These are phyloP conservation scores for Rhagoletis pomonella DNA, from an alignment of 1,140 invertebrate genomes.

Conservation along the genomic window DNA sequence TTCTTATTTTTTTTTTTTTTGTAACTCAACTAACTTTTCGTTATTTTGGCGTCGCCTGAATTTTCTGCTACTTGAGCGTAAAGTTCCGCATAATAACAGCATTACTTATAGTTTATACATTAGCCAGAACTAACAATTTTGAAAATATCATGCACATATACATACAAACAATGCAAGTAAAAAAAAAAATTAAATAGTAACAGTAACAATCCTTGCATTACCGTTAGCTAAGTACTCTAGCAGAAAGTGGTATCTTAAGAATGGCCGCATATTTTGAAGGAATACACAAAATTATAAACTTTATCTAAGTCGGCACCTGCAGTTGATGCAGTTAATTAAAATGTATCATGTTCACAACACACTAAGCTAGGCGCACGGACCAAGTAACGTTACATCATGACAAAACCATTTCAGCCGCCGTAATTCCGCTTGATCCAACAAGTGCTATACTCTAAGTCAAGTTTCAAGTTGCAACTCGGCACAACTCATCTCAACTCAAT, in stretches of 20 bases:
- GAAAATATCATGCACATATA: not conserved
- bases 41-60: not conserved
- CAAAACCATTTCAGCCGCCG: too few species aligned
- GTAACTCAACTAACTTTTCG: not conserved
- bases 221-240: not conserved
- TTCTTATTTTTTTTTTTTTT: not conserved
- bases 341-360: conserved; percentile 10
- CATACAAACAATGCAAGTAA: not conserved
- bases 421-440: not conserved
- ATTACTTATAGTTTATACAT: not conserved
- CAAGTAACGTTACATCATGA: not conserved
- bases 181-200: not conserved
- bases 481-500: not conserved
- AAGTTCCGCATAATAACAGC: not conserved
- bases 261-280: not conserved
- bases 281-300: conserved; percentile 23
- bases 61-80: not conserved
- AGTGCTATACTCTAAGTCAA: not conserved
- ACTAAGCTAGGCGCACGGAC: not conserved
- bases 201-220: conserved; percentile 17
- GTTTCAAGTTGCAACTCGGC: conserved; percentile 29
- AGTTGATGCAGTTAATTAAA: conserved; percentile 49
- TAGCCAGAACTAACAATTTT: not conserved
- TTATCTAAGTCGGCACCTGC: conserved; percentile 39
- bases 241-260: too few species aligned